Conservation (phyloP, 92 coral and sea anemone species). For the Phenganax subtilis region DNA sequence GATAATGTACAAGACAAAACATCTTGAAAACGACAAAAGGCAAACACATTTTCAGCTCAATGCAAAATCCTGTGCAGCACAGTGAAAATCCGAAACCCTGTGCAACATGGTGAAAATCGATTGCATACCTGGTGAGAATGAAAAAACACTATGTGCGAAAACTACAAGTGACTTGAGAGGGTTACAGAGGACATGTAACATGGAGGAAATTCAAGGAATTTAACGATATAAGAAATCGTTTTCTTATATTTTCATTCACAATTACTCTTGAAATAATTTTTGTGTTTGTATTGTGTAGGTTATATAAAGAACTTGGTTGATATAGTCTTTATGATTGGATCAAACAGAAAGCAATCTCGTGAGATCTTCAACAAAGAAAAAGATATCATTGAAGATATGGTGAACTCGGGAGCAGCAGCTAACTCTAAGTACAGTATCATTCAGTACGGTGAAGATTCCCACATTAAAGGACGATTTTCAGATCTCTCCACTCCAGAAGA, state of each 20-base stretch:
- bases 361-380: conserved; percentile 74
- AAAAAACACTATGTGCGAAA: too few relatives aligned
- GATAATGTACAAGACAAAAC: background rate
- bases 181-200: too few relatives aligned
- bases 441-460: conserved; percentile 58
- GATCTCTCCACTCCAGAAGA: conserved; percentile 60
- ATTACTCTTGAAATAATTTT: too few relatives aligned
- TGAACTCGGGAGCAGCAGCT: conserved; percentile 68
- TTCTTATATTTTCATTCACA: too few relatives aligned
- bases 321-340: conserved; percentile 78
- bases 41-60: too few relatives aligned
- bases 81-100: too few relatives aligned
- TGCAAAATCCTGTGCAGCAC: too few relatives aligned
- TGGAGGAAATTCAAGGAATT: too few relatives aligned
- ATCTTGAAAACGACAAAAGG: background rate
- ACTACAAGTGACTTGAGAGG: too few relatives aligned
- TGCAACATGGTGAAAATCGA: too few relatives aligned
- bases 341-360: conserved; percentile 57
- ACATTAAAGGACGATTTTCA: conserved; percentile 55
- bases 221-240: too few relatives aligned
- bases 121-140: too few relatives aligned
- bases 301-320: conserved; percentile 47
- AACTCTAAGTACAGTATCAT: conserved; percentile 69
- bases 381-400: conserved; percentile 71
- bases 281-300: background rate